Evolutionary conservation across 30 jellyfish, hydroid and myxozoan genomes (phyloP), one percentile per base, ranked within the genome.

Genomic region (Turritopsis dohrnii): DNA sequence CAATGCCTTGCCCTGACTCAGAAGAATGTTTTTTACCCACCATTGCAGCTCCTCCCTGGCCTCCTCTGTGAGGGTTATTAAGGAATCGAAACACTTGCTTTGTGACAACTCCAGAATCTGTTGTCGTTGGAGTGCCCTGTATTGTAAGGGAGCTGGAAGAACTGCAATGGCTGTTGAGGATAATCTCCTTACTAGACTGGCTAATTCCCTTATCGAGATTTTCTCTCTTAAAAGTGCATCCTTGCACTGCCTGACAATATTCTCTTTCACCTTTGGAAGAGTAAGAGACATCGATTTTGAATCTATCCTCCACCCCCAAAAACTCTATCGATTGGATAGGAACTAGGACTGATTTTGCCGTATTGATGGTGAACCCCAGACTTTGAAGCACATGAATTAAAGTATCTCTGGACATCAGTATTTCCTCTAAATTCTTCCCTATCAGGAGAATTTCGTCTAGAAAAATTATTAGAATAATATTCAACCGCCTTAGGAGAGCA

Each of bases 61-160:
- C 24, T 65, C 52, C 65, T 84, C 65, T 65, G 71, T 17, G 71
- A 13, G 29, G 83, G n/a, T n/a, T n/a, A n/a, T n/a, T n/a, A n/a
- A n/a, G n/a, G n/a, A n/a, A n/a, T n/a, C n/a, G n/a, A n/a, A n/a
- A n/a, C n/a, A n/a, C n/a, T n/a, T n/a, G n/a, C n/a, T n/a, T 85
- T 82, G 65, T 27, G 87, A 52, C 65, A 27, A 65, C 9, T 31
- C 54, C 23, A 16, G 29, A 21, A 74, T 65, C 83, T 19, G 73
- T 29, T 28, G 83, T 26, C 30, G 26, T 65, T 82, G 83, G 52
- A 82, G 71, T 19, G 28, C 22, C 65, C 84, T 66, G 30, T 26
- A 74, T 18, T 65, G 88, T 21, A 82, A 72, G 21, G 83, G 88
- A 29, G 85, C 88, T 82, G 88, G 83, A 8, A 74, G 71, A 21